Base-by-base conservation (phyloP, 2,113 vertebrate genomes). In the Heterocephalus glaber region DNA sequence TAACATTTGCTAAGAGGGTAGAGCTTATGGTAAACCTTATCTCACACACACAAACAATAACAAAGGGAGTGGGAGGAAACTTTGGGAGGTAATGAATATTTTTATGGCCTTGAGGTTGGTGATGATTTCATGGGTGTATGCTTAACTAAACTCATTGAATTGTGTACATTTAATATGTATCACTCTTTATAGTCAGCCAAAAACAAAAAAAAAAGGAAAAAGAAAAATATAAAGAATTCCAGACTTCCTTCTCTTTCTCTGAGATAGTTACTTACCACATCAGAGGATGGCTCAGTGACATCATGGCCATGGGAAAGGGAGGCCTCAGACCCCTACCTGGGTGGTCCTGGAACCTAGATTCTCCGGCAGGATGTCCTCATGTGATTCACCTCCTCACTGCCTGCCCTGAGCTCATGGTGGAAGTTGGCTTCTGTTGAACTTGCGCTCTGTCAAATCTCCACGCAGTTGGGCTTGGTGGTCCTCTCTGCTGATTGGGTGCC, bases 161-260 rank as follows among this genome's bases (percentile, higher is more conserved):
- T 85, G 11, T 30, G 19, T 22, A 19, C 24, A 49, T 33, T n/a
- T 33, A 65, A 58, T 68, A 33, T 49, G 5, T 66, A 35, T 1
- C 60, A 19, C 26, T 54, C 81, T 90, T 82, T 54, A 80, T 61
- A 61, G 74, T 61, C 60, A 33, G 9, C 28, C 41, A 35, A 95
- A 44, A 49, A 35, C 49, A 47, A 0, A 77, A 16, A 56, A 61
- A 61, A 24, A 72, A 72, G 19, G n/a, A 4, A 41, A 12, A 74
- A 72, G n/a, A 24, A 72, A 74, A 44, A 5, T 26, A 41, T 44
- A 44, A 28, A 65, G 11, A 54, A 90, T 47, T 54, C 22, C 10
- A 68, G 79, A 35, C 30, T 90, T 92, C 58, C 33, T 54, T 90
- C 30, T 63, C n/a, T 10, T 89, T 92, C 83, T 49, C 60, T 58